phyloP scores from a whole-genome alignment of 2,113 vertebrate species.

The Xiphias gladius region DNA sequence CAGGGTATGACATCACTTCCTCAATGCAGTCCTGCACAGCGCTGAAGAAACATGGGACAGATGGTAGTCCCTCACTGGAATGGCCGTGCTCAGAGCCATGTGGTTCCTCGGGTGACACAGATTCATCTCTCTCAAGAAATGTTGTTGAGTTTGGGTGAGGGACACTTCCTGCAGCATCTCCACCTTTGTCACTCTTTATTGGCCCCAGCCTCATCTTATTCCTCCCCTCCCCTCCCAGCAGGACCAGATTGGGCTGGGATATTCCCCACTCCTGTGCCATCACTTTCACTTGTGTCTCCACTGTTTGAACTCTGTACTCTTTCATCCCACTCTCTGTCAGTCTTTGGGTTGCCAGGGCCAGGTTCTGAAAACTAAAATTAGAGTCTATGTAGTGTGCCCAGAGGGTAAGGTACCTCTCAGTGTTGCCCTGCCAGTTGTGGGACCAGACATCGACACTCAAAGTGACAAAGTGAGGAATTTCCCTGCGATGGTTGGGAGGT shows the following conservation, averaged over 20 bases:
- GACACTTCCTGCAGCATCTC: slow-evolving; percentile 30
- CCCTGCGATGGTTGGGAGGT: slow-evolving; percentile 6
- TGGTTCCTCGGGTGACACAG: slow-evolving; percentile 42
- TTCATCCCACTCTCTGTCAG: slow-evolving; percentile 50
- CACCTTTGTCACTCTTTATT: slow-evolving; percentile 18
- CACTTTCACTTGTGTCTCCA: slow-evolving; percentile 68
- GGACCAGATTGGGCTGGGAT: slow-evolving; percentile 60
- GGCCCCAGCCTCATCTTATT: slow-evolving; percentile 17
- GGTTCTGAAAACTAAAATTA: slow-evolving; percentile 73
- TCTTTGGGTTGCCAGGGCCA: slow-evolving; percentile 74
- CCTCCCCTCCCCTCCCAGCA: slow-evolving; percentile 68
- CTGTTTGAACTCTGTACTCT: slow-evolving; percentile 23
- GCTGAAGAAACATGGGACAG: slow-evolving; percentile 80
- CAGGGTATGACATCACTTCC: slow-evolving; percentile 73
- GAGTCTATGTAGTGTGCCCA: slow-evolving; percentile 81
- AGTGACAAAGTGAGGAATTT: slow-evolving; percentile 63
- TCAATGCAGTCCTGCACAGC: slow-evolving; percentile 78
- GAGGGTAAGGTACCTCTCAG: slow-evolving; percentile 76
- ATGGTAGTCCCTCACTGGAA: slow-evolving; percentile 39
- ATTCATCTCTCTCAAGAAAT: slow-evolving; percentile 68
- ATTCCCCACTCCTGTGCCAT: slow-evolving; percentile 83
- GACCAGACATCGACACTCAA: slow-evolving; percentile 82
- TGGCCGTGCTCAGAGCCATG: not conserved
- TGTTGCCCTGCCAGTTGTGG: slow-evolving; percentile 73
- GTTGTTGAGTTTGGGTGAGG: slow-evolving; percentile 72